These are phyloP conservation scores for Penaeus chinensis DNA, from an alignment of 1,140 invertebrate genomes.

Conservation along the genomic window DNA sequence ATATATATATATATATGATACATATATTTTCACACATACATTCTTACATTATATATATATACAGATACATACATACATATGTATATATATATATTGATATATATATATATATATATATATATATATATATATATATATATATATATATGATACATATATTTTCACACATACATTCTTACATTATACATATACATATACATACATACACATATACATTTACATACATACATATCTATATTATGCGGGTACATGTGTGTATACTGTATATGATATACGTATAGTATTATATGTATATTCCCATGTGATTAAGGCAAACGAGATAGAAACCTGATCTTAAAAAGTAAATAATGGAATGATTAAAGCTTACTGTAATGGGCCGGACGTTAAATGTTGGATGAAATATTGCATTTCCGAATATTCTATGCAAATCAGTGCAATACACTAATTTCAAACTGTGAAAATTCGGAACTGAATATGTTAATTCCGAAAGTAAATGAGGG, in stretches of 20 bases:
- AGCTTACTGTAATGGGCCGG: no score
- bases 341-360: no score
- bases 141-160: conserved; percentile 13
- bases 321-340: neutral
- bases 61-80: neutral
- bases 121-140: neutral
- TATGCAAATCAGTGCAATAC: no score
- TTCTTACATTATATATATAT: neutral
- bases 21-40: neutral
- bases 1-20: conserved; percentile 14
- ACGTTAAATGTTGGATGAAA: no score
- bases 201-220: neutral
- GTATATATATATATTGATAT: neutral
- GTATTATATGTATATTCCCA: no score
- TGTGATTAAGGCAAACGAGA: neutral
- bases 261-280: neutral
- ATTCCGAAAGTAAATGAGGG: no score
- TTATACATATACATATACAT: conserved; percentile 25
- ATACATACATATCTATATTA: conserved; percentile 25
- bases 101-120: neutral
- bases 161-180: neutral
- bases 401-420: no score
- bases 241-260: neutral
- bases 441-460: no score
- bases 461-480: no score